phyloP scores from a whole-genome alignment of 2,888 invertebrate species.

The Drosophila birchii region DNA sequence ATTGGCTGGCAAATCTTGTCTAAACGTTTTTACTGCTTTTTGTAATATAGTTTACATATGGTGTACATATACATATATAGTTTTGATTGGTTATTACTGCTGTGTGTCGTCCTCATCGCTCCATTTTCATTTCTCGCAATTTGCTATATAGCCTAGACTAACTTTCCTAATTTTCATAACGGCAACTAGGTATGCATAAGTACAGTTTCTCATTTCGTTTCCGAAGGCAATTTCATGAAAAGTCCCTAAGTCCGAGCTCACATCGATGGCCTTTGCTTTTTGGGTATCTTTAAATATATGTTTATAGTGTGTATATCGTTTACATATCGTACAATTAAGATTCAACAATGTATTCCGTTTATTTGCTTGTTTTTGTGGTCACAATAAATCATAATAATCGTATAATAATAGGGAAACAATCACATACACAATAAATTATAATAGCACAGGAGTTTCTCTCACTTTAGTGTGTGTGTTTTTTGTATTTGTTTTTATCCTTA shows the following conservation, averaged over 20 bases:
- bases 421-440: slow-evolving; percentile 61
- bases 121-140: slow-evolving; percentile 9
- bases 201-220: slow-evolving; percentile 45
- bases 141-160: slow-evolving; percentile 35
- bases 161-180: slow-evolving; percentile 25
- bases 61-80: slow-evolving; percentile 4
- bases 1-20: slow-evolving; percentile 36
- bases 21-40: slow-evolving; percentile 24
- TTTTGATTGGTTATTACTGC: slow-evolving; percentile 26
- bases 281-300: slow-evolving; percentile 17
- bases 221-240: slow-evolving; percentile 65
- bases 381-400: slow-evolving; percentile 53
- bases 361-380: slow-evolving; percentile 51
- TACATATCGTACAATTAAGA: slow-evolving; percentile 40
- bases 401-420: slow-evolving; percentile 48
- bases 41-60: slow-evolving; percentile 10
- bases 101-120: neutral
- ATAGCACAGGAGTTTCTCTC: slow-evolving; percentile 53
- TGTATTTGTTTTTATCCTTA: slow-evolving; percentile 23
- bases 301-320: slow-evolving; percentile 23
- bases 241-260: slow-evolving; percentile 27
- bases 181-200: slow-evolving; percentile 25
- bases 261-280: neutral
- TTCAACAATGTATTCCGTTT: slow-evolving; percentile 63
- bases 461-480: neutral